Evolutionary conservation across 2,888 invertebrate genomes (phyloP), one percentile per base, ranked within the genome.

Genomic region (Phyto melanocephala): DNA sequence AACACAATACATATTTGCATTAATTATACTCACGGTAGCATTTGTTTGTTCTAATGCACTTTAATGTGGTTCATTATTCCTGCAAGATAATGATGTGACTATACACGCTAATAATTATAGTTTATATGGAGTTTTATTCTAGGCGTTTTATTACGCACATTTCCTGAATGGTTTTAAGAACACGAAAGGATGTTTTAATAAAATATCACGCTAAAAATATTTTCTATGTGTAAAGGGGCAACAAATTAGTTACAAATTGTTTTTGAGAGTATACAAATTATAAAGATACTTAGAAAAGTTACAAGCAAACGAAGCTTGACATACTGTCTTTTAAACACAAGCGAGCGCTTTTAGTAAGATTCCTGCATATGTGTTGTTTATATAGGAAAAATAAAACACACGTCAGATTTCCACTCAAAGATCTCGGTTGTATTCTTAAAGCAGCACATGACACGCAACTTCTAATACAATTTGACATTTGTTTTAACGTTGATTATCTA

Each of bases 151-250:
- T 71, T 60, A 45, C 28, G n/a, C 47, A 54, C 58, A 78, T 75
- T 78, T 81, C 60, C 70, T 52, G 60, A 71, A 82, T 79, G 33
- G 71, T 52, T 71, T 79, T 56, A 28, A 10, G 50, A 67, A 75
- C 75, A 82, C 79, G 75, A 82, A 76, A 68, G 71, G 60, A 75
- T 82, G 70, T 42, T 60, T 72, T 35, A 42, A 65, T 42, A 42
- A 50, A 60, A 42, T n/a, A 3, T 22, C 20, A 20, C 20, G 20
- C 47, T 47, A 11, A 47, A 47, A 47, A 45, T 45, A 17, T 45
- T 8, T 17, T 15, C 6, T 15, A 22, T 47, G 10, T 10, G 4
- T 11, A 10, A 20, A 47, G 22, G 45, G 47, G 11, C 10, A 22
- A 47, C 47, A 22, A 7, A 1, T 47, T 17, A 20, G 7, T n/a